Percentiles rank a stretch among this genome's conserved stretches.
Conservation (phyloP, 1,140 invertebrate species). For the Bombus sibiricus region DNA sequence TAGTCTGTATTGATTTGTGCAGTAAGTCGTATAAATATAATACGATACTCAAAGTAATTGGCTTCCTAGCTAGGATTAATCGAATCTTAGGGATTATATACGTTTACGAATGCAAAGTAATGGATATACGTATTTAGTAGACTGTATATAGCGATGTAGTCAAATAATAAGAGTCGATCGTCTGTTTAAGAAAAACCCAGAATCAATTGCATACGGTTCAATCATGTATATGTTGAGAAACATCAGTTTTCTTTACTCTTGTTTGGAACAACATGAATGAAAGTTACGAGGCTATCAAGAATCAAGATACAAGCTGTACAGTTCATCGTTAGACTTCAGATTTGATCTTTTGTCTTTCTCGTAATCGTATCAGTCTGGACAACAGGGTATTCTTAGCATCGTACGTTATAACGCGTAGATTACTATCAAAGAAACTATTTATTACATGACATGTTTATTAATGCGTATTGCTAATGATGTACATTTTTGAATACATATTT, state of each 20-base stretch:
- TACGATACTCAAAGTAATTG: slow-evolving; percentile 63
- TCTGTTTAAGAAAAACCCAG: slow-evolving; percentile 68
- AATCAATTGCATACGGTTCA: slow-evolving; percentile 31
- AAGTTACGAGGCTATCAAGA: background rate
- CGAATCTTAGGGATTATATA: slow-evolving; percentile 64
- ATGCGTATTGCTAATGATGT: background rate
- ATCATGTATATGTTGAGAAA: background rate
- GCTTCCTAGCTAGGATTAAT: slow-evolving; percentile 73
- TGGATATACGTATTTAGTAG: slow-evolving; percentile 64
- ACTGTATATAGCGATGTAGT: slow-evolving; percentile 66
- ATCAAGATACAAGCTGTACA: background rate
- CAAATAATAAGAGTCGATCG: slow-evolving; percentile 63
- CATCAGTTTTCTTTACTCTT: background rate
- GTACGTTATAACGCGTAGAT: slow-evolving; percentile 31
- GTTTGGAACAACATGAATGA: background rate
- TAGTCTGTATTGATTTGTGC: slow-evolving; percentile 70
- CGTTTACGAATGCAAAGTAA: slow-evolving; percentile 61
- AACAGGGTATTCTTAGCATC: slow-evolving; percentile 69
- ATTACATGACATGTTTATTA: slow-evolving; percentile 1
- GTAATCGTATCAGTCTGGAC: slow-evolving; percentile 63
- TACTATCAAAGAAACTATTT: slow-evolving; percentile 28
- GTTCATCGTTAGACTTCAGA: slow-evolving; percentile 1
- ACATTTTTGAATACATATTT: background rate
- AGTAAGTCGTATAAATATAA: slow-evolving; percentile 51
- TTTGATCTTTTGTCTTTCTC: slow-evolving; percentile 34